Evolutionary conservation across 2,113 vertebrate species (phyloP).

Genomic region (Campylorhamphus procurvoides): DNA sequence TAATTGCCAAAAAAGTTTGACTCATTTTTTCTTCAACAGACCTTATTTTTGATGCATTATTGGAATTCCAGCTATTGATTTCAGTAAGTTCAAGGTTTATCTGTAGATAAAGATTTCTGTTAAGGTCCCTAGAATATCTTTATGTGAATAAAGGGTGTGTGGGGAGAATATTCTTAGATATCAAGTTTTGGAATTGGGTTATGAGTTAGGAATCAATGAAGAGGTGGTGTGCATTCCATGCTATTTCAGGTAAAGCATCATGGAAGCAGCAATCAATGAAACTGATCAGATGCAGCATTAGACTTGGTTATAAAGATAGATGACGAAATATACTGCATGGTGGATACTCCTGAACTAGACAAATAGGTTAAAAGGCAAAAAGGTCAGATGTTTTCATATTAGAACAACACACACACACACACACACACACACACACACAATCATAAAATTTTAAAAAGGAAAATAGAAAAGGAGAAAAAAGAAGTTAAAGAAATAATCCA

Average conservation of each 20-base stretch:
- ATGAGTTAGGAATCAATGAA: neutral
- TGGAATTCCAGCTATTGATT: neutral
- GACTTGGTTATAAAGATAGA: neutral
- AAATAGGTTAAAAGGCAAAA: neutral
- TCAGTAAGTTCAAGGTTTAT: neutral
- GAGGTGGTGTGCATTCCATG: neutral
- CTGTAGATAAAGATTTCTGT: neutral
- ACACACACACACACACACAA: neutral
- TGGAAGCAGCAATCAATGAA: neutral
- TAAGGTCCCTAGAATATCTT: neutral
- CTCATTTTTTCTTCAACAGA: neutral
- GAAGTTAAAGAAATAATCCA: slow-evolving; percentile 29
- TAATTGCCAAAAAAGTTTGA: neutral
- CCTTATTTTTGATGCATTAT: neutral
- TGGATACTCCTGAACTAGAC: neutral
- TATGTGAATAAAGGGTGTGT: neutral
- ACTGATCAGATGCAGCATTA: neutral
- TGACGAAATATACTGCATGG: neutral
- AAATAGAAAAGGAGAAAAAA: slow-evolving; percentile 37
- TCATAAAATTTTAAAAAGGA: neutral
- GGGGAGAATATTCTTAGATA: neutral
- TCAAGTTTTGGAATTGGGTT: neutral
- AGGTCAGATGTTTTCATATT: neutral
- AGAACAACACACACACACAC: neutral
- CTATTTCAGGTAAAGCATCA: neutral